Conservation (phyloP, 1,140 invertebrate species). For the Drosophila watanabei region DNA sequence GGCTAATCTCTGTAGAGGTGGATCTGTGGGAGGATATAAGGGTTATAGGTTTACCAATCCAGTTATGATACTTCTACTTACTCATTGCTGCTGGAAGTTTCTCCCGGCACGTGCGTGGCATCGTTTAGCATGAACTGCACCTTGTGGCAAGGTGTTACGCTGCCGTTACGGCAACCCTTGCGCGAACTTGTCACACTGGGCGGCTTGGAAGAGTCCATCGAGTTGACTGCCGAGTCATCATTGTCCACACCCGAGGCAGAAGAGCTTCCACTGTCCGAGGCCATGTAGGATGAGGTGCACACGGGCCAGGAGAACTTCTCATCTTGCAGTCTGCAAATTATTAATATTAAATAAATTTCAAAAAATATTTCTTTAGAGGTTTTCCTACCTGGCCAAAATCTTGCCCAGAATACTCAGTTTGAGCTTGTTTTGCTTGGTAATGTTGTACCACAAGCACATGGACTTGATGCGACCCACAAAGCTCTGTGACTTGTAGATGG, state of each 20-base stretch:
- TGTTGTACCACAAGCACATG: slow-evolving; percentile 96
- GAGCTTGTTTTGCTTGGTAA: slow-evolving; percentile 93
- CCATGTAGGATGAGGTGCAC: slow-evolving; percentile 67
- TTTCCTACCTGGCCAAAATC: slow-evolving; percentile 88
- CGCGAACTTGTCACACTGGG: slow-evolving; percentile 56
- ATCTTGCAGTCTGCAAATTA: slow-evolving; percentile 70
- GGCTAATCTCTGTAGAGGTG: slow-evolving; percentile 80
- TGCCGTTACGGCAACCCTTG: slow-evolving; percentile 45
- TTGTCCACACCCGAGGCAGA: slow-evolving; percentile 78
- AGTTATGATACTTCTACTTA: slow-evolving; percentile 17
- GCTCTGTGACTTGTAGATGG: slow-evolving; percentile 89
- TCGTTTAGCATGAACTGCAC: slow-evolving; percentile 83
- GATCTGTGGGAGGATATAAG: slow-evolving; percentile 44
- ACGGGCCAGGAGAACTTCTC: slow-evolving; percentile 85
- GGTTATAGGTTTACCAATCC: background rate
- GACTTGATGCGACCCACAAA: slow-evolving; percentile 91
- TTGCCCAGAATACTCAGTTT: slow-evolving; percentile 92
- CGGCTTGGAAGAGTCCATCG: slow-evolving; percentile 76
- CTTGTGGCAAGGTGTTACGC: slow-evolving; percentile 58
- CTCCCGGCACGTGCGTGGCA: slow-evolving; percentile 69
- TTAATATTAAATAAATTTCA: background rate
- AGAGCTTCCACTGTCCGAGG: slow-evolving; percentile 76
- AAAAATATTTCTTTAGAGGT: fast-evolving
- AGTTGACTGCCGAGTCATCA: slow-evolving; percentile 80
- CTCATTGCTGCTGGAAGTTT: slow-evolving; percentile 83